Evolutionary conservation across 2,113 vertebrate species (phyloP), one percentile per base, ranked within the genome.

Genomic region (Hippopotamus amphibius): DNA sequence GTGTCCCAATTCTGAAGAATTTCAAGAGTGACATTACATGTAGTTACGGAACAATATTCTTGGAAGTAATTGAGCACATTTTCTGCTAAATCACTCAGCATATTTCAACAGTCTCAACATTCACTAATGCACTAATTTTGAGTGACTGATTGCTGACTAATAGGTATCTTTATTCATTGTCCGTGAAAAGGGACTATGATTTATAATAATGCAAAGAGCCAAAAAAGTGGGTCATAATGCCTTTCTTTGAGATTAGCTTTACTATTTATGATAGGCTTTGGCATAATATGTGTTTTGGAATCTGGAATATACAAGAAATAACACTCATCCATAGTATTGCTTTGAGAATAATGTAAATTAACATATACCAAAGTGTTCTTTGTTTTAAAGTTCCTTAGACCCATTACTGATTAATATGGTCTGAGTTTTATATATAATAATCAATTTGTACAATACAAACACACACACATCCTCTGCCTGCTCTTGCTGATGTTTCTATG

Each of bases 121-220:
- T 94, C 76, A 77, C 41, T 96, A 88, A 55, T 37, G 41, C 5
- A 83, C 46, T 86, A 89, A 89, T 94, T n/a, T 80, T 88, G 71
- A 96, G 41, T 93, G 53, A 93, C 86, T 96, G 80, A 88, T 81
- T 93, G 26, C 28, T 96, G 43, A 86, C 69, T 92, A 96, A 79
- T 79, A 93, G 11, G 2, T 61, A 3, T 53, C 30, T 93, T 96
- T 72, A 88, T 91, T 76, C 43, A 84, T 86, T 85, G 33, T 84
- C 96, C 30, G 50, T 77, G 33, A 68, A 97, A 87, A 88, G 28
- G 24, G 80, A 69, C 46, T 90, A 50, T 77, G 59, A 88, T 93
- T 93, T 89, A 84, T 24, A 88, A 48, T 86, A 91, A 95, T 59
- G 2, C 1, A 61, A 88, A 80, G 21, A 77, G 15, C 43, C 37